phyloP scores from a whole-genome alignment of 2,797 vertebrate species.

The Sardinella longiceps region DNA sequence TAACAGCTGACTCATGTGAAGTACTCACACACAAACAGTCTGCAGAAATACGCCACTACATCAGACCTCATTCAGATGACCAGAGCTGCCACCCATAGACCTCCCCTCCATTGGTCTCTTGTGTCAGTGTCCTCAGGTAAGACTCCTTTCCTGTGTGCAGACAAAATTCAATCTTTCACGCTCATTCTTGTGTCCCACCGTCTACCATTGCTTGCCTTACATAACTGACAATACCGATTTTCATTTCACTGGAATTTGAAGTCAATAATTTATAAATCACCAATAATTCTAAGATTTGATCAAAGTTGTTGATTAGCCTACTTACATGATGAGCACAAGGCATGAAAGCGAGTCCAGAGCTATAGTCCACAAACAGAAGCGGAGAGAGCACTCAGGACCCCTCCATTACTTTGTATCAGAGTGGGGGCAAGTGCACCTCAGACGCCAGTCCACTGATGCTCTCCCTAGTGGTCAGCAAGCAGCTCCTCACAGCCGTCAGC shows the following conservation, averaged over 20 bases:
- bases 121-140: background rate
- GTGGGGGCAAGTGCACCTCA: constrained; percentile 12
- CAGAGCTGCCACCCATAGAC: background rate
- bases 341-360: background rate
- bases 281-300: too few species aligned
- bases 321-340: background rate
- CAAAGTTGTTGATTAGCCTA: background rate
- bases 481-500: background rate
- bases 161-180: background rate
- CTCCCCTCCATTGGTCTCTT: background rate
- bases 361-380: background rate
- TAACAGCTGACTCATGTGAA: background rate
- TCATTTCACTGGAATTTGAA: background rate
- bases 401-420: background rate
- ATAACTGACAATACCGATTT: too few species aligned
- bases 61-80: background rate
- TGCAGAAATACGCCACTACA: background rate
- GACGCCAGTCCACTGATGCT: background rate
- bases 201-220: background rate
- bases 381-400: background rate
- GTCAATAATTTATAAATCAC: background rate
- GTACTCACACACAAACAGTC: background rate
- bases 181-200: background rate
- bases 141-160: background rate
- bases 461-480: background rate